Conservation (phyloP, 2,888 invertebrate species). For the Drosophila basisetae region DNA sequence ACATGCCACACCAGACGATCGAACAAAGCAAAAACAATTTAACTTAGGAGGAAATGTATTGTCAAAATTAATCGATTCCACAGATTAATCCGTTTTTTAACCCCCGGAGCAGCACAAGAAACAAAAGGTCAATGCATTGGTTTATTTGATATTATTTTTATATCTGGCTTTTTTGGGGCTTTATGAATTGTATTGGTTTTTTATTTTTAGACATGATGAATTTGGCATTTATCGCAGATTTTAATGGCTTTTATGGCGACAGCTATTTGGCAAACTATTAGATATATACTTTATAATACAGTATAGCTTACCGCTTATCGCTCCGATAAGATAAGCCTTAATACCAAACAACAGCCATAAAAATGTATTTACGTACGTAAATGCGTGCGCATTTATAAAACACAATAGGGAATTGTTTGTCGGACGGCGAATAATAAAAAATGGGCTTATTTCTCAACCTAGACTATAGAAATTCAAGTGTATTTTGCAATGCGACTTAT, state of each 20-base stretch:
- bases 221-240: not conserved
- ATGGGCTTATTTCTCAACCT: not conserved
- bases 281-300: not conserved
- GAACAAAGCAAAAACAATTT: slow-evolving; percentile 7
- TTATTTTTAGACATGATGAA: not conserved
- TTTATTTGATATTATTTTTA: not conserved
- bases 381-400: not conserved
- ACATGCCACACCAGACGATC: not conserved
- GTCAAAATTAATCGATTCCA: slow-evolving; percentile 4
- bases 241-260: not conserved
- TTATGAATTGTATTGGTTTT: not conserved
- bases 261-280: not conserved
- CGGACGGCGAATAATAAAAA: not conserved
- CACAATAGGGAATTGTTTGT: not conserved
- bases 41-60: not conserved
- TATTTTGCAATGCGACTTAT: not conserved
- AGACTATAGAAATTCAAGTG: not conserved
- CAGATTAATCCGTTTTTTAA: slow-evolving; percentile 2
- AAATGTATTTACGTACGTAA: not conserved
- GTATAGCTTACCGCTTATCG: slow-evolving; percentile 1
- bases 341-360: slow-evolving; percentile 7
- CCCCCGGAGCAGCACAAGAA: not conserved
- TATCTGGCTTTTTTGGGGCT: not conserved
- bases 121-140: not conserved
- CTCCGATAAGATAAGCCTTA: slow-evolving; percentile 37